Evolutionary conservation across 2,888 invertebrate genomes (phyloP).

Genomic region (Drosophila imparisetae): DNA sequence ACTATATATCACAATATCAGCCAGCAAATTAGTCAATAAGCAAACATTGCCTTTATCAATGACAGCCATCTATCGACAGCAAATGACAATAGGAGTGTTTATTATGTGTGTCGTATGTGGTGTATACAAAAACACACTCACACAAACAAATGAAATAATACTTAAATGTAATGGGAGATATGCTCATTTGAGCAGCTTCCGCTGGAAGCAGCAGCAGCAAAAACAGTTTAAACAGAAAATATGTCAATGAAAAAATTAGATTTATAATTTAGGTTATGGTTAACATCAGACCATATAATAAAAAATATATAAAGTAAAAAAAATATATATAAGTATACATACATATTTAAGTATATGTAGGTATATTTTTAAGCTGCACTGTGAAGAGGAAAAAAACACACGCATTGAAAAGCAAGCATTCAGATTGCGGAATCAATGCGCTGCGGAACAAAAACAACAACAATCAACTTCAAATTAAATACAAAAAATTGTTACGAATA

Average conservation of each 20-base stretch:
- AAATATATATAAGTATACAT: not conserved
- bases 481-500: conserved; percentile 42
- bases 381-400: conserved; percentile 10
- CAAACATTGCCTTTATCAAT: conserved; percentile 6
- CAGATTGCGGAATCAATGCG: conserved; percentile 51
- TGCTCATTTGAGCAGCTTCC: conserved; percentile 76
- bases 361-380: not conserved
- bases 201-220: conserved; percentile 29
- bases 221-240: conserved; percentile 43
- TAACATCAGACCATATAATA: conserved; percentile 15
- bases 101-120: not conserved
- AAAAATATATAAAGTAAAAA: not conserved
- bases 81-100: not conserved
- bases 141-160: conserved; percentile 8
- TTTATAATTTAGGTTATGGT: conserved; percentile 61
- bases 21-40: conserved; percentile 40
- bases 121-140: conserved; percentile 7
- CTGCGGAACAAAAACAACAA: conserved; percentile 29
- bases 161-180: conserved; percentile 62
- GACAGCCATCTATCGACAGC: not conserved
- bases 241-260: conserved; percentile 55
- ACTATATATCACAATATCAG: conserved; percentile 6
- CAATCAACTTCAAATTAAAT: conserved; percentile 34
- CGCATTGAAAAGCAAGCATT: conserved; percentile 27
- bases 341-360: not conserved